These are phyloP conservation scores for Ceyx margarethae DNA, from an alignment of 2,113 vertebrate species.

Conservation along the genomic window DNA sequence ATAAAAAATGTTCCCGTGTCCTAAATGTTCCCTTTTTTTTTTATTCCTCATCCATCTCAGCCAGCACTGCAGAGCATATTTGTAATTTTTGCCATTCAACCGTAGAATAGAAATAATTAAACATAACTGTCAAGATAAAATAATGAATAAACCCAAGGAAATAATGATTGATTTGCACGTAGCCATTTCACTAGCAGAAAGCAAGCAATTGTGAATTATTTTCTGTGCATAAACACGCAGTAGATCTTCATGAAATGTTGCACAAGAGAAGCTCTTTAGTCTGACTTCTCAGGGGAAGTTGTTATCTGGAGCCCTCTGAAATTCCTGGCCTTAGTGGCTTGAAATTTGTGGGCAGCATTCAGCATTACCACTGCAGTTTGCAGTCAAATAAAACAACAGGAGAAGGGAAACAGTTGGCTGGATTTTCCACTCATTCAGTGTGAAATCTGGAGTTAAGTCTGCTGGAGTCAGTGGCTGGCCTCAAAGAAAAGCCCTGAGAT, in stretches of 20 bases:
- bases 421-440: not conserved
- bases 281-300: not conserved
- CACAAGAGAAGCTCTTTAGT: not conserved
- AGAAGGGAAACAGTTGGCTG: not conserved
- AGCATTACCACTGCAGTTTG: not conserved
- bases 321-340: not conserved
- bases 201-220: conserved; percentile 12
- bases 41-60: not conserved
- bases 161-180: conserved; percentile 17
- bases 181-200: conserved; percentile 12
- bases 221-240: not conserved
- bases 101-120: conserved; percentile 9
- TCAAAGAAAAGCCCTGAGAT: not conserved
- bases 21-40: not conserved
- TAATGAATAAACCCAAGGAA: conserved; percentile 18
- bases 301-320: not conserved
- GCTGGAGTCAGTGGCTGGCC: not conserved
- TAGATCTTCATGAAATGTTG: conserved; percentile 29
- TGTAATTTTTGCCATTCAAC: not conserved
- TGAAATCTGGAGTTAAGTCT: conserved; percentile 18
- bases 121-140: conserved; percentile 5
- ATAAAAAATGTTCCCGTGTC: not conserved
- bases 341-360: not conserved
- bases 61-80: not conserved
- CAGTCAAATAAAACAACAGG: not conserved